phyloP scores from a whole-genome alignment of 64 coral and sea anemone genomes.

The Montipora sp. region DNA sequence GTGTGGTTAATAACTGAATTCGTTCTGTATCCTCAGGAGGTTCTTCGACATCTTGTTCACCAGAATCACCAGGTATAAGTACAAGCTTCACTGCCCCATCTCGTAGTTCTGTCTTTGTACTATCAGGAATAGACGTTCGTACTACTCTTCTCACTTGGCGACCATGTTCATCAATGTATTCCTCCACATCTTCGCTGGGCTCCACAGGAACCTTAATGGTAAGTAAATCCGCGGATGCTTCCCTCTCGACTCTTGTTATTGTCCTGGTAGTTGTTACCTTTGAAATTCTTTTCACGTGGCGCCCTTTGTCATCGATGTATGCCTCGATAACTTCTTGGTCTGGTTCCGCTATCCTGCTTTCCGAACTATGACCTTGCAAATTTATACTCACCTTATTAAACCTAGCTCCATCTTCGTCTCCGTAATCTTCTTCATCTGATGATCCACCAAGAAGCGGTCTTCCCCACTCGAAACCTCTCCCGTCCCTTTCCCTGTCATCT shows the following conservation, averaged over 20 bases:
- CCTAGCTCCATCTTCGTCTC: background rate
- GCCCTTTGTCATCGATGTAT: conserved; percentile 80
- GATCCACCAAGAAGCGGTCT: conserved; percentile 32
- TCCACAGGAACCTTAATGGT: conserved; percentile 66
- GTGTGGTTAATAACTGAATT: conserved; percentile 1
- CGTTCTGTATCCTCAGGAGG: background rate
- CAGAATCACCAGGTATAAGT: background rate
- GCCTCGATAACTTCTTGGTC: conserved; percentile 66
- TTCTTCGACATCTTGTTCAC: conserved; percentile 7
- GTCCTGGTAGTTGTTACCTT: conserved; percentile 70
- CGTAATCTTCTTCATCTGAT: background rate
- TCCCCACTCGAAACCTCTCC: conserved; percentile 12
- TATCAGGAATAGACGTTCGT: conserved; percentile 50
- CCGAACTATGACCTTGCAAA: conserved; percentile 2
- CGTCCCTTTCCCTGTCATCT: background rate
- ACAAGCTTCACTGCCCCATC: conserved; percentile 42
- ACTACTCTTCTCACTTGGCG: conserved; percentile 78
- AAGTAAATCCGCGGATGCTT: background rate
- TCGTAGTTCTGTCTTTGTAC: background rate
- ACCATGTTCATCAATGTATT: conserved; percentile 88
- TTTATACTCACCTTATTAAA: conserved; percentile 26
- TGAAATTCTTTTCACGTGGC: conserved; percentile 63
- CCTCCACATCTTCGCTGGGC: conserved; percentile 72
- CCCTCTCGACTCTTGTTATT: conserved; percentile 15
- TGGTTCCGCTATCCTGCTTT: conserved; percentile 1